Evolutionary conservation across 2,888 invertebrate species (phyloP), one percentile per base, ranked within the genome.

Genomic region (Lordiphosa fenestrarum): DNA sequence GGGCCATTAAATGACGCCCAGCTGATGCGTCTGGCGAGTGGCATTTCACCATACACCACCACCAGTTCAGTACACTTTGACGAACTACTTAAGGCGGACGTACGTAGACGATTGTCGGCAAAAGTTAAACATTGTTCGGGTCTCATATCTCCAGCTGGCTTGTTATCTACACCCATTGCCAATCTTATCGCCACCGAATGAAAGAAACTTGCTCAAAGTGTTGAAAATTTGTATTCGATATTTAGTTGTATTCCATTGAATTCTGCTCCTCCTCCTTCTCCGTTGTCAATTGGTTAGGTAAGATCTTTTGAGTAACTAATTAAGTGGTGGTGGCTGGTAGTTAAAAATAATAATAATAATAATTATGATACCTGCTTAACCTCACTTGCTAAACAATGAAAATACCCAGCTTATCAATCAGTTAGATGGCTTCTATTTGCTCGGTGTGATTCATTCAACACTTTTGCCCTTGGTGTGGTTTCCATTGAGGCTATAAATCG

Each of bases 41-140:
- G 13, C 49, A 38, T 30, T 49, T 49, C 10, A 49, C 25, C 23
- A 30, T 30, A 25, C 15, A 15, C 15, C 7, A 25, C 30, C 30
- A 30, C 10, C 53, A 42, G 51, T 62, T 60, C 53, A 62, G 61
- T 69, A 55, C 56, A 51, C 35, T 50, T 56, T 53, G 41, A 59
- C 52, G 56, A 39, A 56, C 70, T 60, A 49, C 52, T 53, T 46
- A 49, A 44, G 53, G 23, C 55, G 51, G 55, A 52, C 55, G 59
- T 30, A 30, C 30, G 30, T 30, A 30, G 30, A 30, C 30, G 30
- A 41, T 33, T 42, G 25, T 6, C 36, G 13, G 54, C 13, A 30
- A 50, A 38, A 50, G 38, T 23, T 57, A 56, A 56, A 39, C 19
- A 19, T n/a, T 25, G 25, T 42, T 56, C 47, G 47, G 64, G n/a